Evolutionary conservation across 2,888 invertebrate genomes (phyloP), one percentile per base, ranked within the genome.

Genomic region (Stenotaenia linearis): DNA sequence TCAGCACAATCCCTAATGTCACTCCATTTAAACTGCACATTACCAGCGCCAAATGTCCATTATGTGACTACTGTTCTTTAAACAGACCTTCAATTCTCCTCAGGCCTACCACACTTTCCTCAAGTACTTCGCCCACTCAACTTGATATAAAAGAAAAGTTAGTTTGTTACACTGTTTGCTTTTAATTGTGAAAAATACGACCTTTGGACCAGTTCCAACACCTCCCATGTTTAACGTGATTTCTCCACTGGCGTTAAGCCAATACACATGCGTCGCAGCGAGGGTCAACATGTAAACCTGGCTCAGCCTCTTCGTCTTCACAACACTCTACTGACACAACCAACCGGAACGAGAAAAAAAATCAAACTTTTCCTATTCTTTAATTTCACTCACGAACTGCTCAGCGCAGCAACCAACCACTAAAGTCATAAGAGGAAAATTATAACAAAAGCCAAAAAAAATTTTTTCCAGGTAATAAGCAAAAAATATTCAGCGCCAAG

Each of bases 401-500:
- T 69, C 69, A 28, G 69, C 69, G 21, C 69, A 69, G 69, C 69
- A 69, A 9, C 28, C 69, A 69, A 5, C 28, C 69, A 50, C 50
- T 50, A 21, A 18, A 69, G 69, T 69, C 69, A 69, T 69, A 69
- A 69, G 69, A 69, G 28, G 25, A 69, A 69, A 69, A 69, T 69
- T 69, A 69, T 69, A 69, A 69, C 69, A 69, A 69, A 69, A 69
- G 69, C 69, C 69, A 69, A 69, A 69, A 69, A 50, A 50, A n/a
- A 40, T 40, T 40, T 0, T 1, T 18, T 0, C 56, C 56, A 56
- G 9, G 7, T 9, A 21, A 56, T 21, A 21, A 61, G 2, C 23
- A 28, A 69, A 61, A 69, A 69, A 50, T 3, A 50, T 50, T 50
- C 50, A 40, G 40, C 4, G 40, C 1, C 3, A 40, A 40, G 40